phyloP scores from a whole-genome alignment of 2,113 vertebrate genomes.

The Pycnonotus jocosus region DNA sequence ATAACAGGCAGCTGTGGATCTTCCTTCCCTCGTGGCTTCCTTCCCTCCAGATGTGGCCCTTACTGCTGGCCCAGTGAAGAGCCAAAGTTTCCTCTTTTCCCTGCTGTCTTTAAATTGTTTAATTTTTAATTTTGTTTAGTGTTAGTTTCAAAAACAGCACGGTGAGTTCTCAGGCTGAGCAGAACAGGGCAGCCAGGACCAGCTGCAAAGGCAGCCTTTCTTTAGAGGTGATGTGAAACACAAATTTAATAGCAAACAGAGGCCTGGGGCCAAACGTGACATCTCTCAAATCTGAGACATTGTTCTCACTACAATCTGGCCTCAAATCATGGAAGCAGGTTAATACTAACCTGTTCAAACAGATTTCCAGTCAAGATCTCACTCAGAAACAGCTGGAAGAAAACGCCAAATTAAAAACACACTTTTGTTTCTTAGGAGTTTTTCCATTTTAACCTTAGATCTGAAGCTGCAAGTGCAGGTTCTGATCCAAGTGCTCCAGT shows the following conservation, averaged over 20 bases:
- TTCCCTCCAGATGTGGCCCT: neutral
- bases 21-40: neutral
- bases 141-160: neutral
- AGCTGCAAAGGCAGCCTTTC: neutral
- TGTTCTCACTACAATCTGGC: neutral
- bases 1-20: neutral
- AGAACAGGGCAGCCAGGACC: neutral
- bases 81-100: neutral
- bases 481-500: neutral
- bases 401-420: neutral
- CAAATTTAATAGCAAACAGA: neutral
- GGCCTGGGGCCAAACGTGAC: neutral
- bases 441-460: neutral
- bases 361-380: neutral
- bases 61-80: neutral
- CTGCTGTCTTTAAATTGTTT: neutral
- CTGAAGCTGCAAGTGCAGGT: neutral
- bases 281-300: constrained; percentile 1
- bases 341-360: neutral
- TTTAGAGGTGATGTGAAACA: neutral
- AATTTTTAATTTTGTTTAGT: neutral
- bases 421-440: neutral
- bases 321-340: neutral
- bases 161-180: neutral
- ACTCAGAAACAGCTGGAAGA: neutral